Percentiles rank a stretch among this genome's conserved stretches.
Conservation (phyloP, 2,797 vertebrate genomes). For the Hypotaenidia okinawae region DNA sequence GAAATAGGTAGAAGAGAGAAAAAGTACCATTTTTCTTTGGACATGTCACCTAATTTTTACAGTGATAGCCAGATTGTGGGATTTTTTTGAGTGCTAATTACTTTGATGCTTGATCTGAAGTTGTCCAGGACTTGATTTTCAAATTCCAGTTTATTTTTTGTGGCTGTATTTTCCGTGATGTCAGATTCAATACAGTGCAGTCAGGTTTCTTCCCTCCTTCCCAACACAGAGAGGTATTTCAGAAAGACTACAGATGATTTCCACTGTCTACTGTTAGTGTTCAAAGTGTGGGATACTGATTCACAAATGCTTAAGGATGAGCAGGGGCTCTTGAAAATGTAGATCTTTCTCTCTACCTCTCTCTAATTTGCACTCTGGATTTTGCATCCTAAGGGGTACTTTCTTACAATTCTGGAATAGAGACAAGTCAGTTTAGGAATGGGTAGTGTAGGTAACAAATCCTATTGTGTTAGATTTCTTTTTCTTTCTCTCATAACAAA, state of each 20-base stretch:
- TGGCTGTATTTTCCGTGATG: neutral
- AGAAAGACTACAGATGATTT: neutral
- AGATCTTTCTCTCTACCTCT: neutral
- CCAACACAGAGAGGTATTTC: neutral
- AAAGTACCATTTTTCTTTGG: neutral
- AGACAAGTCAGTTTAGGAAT: neutral
- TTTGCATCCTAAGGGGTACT: neutral
- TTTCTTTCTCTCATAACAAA: neutral
- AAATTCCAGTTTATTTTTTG: neutral
- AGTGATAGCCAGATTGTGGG: neutral
- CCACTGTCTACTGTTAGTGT: neutral
- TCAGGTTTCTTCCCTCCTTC: neutral
- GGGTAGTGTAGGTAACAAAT: neutral
- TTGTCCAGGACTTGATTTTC: neutral
- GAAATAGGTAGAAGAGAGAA: neutral
- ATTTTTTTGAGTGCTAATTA: neutral
- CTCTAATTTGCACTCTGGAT: neutral
- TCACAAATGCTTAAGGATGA: neutral
- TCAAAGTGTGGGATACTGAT: neutral
- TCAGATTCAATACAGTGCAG: neutral
- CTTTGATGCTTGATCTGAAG: neutral
- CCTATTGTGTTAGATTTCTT: neutral
- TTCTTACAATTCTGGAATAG: neutral
- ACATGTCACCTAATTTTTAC: neutral
- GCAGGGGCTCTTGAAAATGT: neutral